These are phyloP conservation scores for Sarcophaga caerulescens DNA, from an alignment of 2,888 invertebrate species.

Conservation along the genomic window DNA sequence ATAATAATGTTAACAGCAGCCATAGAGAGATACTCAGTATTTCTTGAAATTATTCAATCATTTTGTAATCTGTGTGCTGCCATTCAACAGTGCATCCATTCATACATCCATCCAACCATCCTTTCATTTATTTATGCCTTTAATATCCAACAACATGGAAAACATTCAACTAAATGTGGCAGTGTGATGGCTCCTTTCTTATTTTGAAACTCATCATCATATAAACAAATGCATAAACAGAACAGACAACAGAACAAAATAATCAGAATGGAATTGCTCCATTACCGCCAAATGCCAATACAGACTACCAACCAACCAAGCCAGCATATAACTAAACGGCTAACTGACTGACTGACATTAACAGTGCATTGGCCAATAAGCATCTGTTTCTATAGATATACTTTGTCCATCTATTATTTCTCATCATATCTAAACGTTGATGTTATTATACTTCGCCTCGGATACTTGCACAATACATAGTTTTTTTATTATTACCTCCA, in stretches of 20 bases:
- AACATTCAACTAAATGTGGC: constrained; percentile 30
- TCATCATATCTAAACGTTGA: constrained; percentile 34
- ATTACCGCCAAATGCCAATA: constrained; percentile 48
- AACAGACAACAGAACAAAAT: not conserved
- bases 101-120: not conserved
- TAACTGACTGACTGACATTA: not conserved
- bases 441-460: not conserved
- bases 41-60: constrained; percentile 1
- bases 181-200: constrained; percentile 36
- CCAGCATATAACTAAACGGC: not conserved
- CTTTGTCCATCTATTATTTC: constrained; percentile 26
- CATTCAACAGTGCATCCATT: not conserved
- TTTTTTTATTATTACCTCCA: not conserved
- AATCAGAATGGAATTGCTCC: constrained; percentile 45
- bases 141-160: constrained; percentile 51
- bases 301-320: not conserved
- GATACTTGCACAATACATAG: too few species aligned
- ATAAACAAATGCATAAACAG: constrained; percentile 36
- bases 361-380: too few species aligned
- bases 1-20: not conserved
- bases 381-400: not conserved
- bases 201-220: constrained; percentile 15
- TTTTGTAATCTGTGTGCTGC: not conserved
- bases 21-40: not conserved
- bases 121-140: constrained; percentile 7